Percentiles rank a stretch among this genome's conserved stretches.
These are phyloP conservation scores for Teleogryllus oceanicus DNA, from an alignment of 2,888 invertebrate species.

Conservation along the genomic window DNA sequence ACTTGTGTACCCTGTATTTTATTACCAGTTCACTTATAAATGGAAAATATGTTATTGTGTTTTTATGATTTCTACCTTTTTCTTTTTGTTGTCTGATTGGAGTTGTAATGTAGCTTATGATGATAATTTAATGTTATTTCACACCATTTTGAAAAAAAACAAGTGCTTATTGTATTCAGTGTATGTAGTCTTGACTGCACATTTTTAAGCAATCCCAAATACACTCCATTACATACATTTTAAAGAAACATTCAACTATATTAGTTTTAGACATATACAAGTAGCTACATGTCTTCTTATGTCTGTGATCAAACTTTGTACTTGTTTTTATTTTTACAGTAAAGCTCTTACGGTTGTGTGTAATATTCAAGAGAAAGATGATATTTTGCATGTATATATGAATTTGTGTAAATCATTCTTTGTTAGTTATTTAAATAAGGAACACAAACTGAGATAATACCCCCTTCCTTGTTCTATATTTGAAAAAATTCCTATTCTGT, in stretches of 20 bases:
- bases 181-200: too few relatives aligned
- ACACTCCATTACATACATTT: too few relatives aligned
- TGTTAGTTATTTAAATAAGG: conserved; percentile 1
- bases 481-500: background rate
- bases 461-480: background rate
- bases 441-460: background rate
- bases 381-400: background rate
- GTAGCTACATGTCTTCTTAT: background rate
- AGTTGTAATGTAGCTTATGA: too few relatives aligned
- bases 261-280: background rate
- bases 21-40: too few relatives aligned
- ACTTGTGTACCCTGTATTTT: too few relatives aligned
- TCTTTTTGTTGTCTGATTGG: too few relatives aligned
- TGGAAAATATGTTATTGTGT: too few relatives aligned
- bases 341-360: conserved; percentile 18
- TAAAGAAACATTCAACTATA: background rate
- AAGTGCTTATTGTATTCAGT: too few relatives aligned
- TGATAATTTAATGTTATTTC: too few relatives aligned
- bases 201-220: too few relatives aligned
- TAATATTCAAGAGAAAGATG: background rate
- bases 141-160: too few relatives aligned
- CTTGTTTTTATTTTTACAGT: background rate
- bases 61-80: too few relatives aligned
- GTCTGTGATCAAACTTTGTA: background rate
- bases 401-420: background rate